Evolutionary conservation across 2,113 vertebrate species (phyloP), one percentile per base, ranked within the genome.

Genomic region (Pholis gunnellus): DNA sequence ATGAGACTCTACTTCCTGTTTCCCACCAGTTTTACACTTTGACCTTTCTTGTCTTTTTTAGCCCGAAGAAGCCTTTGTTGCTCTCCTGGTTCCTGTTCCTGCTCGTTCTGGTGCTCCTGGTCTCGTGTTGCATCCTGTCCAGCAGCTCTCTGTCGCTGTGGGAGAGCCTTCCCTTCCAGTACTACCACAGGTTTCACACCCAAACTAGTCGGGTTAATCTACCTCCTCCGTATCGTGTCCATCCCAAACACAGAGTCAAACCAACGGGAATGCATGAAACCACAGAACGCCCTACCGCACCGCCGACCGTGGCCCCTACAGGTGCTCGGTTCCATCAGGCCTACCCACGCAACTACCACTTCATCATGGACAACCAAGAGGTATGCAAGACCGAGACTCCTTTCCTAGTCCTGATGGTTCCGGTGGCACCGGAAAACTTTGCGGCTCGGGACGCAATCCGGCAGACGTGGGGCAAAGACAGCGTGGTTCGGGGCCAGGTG

Each of bases 381-480:
- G 94, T 93, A 27, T 96, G 94, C 78, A 73, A 50, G 13, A 22
- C 1, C 0, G 11, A 31, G 7, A 3, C 66, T 0, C 96, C 96
- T 0, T 96, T 96, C 84, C 87, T 97, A 85, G 94, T 97, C 1
- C 81, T 97, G 52, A 83, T 97, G 76, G 90, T 48, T 44, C 94
- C 95, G 1, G 94, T 96, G 9, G 83, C 17, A 15, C 93, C 94
- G 5, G 0, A 72, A 0, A 75, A 95, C 2, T 0, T 63, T 0
- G 60, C 2, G 0, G 91, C 85, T 1, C 83, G 97, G 0, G 0
- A 90, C 0, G 90, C 84, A 67, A 94, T 97, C 72, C 91, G 96
- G 4, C 81, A 78, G 17, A 97, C 97, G 0, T 95, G 94, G 96
- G 95, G 92, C 2, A 90, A 93, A 0, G 79, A 94, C 44, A 90